Evolutionary conservation across 2,797 vertebrate genomes (phyloP), one percentile per base, ranked within the genome.

Genomic region (Etheostoma nigrum): DNA sequence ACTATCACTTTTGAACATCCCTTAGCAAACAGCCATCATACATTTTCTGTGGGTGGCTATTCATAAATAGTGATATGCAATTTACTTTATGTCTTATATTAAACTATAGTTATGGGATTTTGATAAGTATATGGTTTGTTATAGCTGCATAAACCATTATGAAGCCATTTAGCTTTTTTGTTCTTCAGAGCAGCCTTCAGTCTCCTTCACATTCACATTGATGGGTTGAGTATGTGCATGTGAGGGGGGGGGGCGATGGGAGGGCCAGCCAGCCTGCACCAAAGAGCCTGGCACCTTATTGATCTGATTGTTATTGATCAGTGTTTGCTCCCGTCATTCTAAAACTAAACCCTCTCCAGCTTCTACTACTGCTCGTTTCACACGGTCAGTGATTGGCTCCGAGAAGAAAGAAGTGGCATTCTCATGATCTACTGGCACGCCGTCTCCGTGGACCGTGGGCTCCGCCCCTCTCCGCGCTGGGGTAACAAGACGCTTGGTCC

Each of bases 401-500:
- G 11, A 12, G 10, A 1, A 10, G 3, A 65, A 76, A 49, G 84
- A 85, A 91, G 78, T 90, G 91, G 63, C 89, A 58, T 68, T 36
- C 63, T 74, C 72, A 1, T 7, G 63, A 69, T 86, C 88, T 89
- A 91, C 62, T 92, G 21, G 85, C 70, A 1, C 79, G 45, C 84
- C 88, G 92, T 93, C 91, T 92, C 90, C 86, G 74, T 74, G 91
- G 86, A 5, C 80, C 84, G 68, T 10, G 75, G 63, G 82, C 86
- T 21, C 92, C 92, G 87, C 91, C 92, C 85, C 90, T 77, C 72
- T 36, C 79, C 23, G 74, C 81, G 81, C 77, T 72, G 85, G 86
- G 81, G 86, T 79, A 84, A 89, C 89, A 87, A 87, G 90, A 92
- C 91, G 91, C 92, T 85, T 92, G 93, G 90, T 90, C 72, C 30